These are phyloP conservation scores for Oophaga pumilio DNA, from an alignment of 2,113 vertebrate genomes.

Conservation along the genomic window DNA sequence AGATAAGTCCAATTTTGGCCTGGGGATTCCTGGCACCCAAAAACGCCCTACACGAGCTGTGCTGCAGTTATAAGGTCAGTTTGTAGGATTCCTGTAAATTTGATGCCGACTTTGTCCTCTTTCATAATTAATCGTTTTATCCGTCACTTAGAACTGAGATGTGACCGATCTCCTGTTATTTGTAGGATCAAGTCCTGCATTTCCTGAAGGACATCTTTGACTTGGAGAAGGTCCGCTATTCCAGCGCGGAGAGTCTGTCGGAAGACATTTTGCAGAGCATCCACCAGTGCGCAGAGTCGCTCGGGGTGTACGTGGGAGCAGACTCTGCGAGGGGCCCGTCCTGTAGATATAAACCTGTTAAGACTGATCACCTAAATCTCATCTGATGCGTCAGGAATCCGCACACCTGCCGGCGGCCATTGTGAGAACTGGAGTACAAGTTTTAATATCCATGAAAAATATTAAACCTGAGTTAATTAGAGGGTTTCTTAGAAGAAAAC, in stretches of 20 bases:
- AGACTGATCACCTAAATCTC: background rate
- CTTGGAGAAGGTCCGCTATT: constrained; percentile 93
- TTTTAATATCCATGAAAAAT: background rate
- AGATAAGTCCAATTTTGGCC: constrained; percentile 90
- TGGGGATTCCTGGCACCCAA: constrained; percentile 95
- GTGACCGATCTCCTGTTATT: background rate
- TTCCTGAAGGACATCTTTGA: constrained; percentile 97
- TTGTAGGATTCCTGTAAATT: background rate
- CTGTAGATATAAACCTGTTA: background rate
- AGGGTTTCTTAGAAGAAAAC: too few relatives aligned
- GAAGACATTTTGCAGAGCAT: constrained; percentile 87
- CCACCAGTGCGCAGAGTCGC: constrained; percentile 80
- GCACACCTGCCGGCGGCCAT: background rate
- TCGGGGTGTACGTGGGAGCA: constrained; percentile 78
- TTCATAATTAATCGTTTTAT: background rate
- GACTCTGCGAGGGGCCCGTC: background rate
- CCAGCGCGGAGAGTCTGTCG: constrained; percentile 79
- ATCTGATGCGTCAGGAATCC: background rate
- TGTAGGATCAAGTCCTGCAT: constrained; percentile 89
- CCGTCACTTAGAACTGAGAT: background rate
- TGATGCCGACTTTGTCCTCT: background rate
- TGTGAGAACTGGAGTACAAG: too few relatives aligned
- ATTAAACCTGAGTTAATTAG: background rate
- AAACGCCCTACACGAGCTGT: constrained; percentile 89
- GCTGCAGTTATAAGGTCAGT: constrained; percentile 93